A percentile compares a stretch with the other conserved stretches of the same genome.
Evolutionary conservation across 64 coral and sea anemone species (phyloP).

Genomic region (Orbicella faveolata): DNA sequence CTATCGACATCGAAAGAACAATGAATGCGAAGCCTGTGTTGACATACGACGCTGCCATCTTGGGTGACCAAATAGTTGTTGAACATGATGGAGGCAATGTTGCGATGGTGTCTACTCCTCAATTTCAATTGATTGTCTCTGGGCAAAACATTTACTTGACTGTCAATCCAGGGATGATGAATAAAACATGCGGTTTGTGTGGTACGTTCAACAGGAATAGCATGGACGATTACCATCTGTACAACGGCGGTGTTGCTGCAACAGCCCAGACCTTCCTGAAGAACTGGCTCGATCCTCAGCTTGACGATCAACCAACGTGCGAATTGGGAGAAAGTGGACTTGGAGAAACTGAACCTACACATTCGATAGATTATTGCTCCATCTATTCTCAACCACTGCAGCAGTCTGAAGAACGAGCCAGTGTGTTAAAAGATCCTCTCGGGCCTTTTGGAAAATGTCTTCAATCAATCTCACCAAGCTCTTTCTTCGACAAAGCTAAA

Average conservation of each 20-base stretch:
- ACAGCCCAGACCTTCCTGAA: not conserved
- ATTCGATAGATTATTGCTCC: not conserved
- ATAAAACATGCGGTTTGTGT: conserved; percentile 22
- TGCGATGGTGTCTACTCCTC: not conserved
- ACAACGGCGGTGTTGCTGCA: not conserved
- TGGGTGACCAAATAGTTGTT: not conserved
- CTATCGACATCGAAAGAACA: not conserved
- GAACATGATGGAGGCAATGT: not conserved
- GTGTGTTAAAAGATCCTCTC: not conserved
- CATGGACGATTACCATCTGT: not conserved
- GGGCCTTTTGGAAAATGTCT: conserved; percentile 13
- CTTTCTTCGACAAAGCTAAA: not conserved
- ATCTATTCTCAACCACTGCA: not conserved
- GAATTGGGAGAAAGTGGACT: not conserved
- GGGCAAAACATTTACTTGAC: conserved; percentile 1
- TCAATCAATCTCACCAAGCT: not conserved
- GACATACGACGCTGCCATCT: not conserved
- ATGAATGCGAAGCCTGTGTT: not conserved
- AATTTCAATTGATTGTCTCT: not conserved
- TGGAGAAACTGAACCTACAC: not conserved
- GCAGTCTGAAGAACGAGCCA: not conserved
- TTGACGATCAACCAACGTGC: not conserved
- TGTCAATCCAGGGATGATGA: too few relatives aligned
- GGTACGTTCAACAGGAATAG: conserved; percentile 2
- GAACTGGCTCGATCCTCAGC: not conserved